phyloP scores from a whole-genome alignment of 23 tunicate genomes.

The Trididemnum clinides region DNA sequence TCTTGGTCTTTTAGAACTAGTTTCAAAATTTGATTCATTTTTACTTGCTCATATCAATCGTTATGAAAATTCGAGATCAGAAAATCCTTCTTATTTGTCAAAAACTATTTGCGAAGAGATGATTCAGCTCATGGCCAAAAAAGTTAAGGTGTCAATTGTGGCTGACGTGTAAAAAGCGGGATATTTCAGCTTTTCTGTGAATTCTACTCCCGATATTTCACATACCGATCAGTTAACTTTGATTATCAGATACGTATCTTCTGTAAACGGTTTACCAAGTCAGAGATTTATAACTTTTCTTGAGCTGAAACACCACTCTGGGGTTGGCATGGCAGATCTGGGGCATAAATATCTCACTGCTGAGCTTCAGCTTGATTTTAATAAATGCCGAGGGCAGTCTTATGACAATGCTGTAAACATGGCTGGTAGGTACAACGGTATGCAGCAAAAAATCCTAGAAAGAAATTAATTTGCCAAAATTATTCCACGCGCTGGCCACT shows the following conservation, averaged over 20 bases:
- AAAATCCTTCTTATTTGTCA: conserved; percentile 31
- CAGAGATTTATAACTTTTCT: conserved; percentile 30
- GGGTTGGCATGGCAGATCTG: conserved; percentile 4
- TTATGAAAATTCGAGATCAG: too few species aligned
- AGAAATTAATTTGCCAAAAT: not conserved
- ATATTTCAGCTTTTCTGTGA: conserved; percentile 32
- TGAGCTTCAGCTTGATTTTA: conserved; percentile 19
- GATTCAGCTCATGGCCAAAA: conserved; percentile 30
- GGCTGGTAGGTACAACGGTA: conserved; percentile 38
- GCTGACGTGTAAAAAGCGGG: conserved; percentile 24
- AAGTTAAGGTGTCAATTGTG: conserved; percentile 8
- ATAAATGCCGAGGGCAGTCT: conserved; percentile 33
- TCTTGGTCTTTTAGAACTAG: too few species aligned
- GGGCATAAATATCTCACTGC: not conserved
- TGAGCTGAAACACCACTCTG: conserved; percentile 31
- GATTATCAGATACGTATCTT: conserved; percentile 26
- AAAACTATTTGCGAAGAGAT: conserved; percentile 32
- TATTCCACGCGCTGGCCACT: conserved; percentile 15
- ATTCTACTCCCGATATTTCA: conserved; percentile 19
- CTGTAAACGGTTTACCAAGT: conserved; percentile 4
- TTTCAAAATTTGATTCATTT: conserved; percentile 49
- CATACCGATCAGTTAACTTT: conserved; percentile 25
- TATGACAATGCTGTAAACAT: conserved; percentile 32
- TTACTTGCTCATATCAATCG: conserved; percentile 41
- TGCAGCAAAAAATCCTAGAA: conserved; percentile 25